phyloP scores from a whole-genome alignment of 2,888 invertebrate species.

The Drosophila setosimentum region DNA sequence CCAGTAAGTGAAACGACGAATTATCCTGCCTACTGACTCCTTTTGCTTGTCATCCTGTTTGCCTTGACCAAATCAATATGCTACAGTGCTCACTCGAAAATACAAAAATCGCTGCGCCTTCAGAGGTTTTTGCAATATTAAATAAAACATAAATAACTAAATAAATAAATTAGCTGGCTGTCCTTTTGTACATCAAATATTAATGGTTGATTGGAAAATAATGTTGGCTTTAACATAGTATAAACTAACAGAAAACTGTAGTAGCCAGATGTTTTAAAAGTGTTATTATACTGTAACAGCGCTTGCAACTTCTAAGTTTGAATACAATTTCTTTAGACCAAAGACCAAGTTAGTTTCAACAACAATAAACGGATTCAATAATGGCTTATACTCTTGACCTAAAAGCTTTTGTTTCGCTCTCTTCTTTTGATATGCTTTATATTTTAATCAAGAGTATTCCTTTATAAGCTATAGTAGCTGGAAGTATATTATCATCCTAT shows the following conservation, averaged over 20 bases:
- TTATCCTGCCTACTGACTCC: conserved; percentile 8
- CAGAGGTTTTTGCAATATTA: not conserved
- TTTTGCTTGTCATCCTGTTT: not conserved
- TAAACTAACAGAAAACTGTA: no score
- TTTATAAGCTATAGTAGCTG: not conserved
- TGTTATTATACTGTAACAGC: not conserved
- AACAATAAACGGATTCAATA: not conserved
- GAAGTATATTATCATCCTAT: not conserved
- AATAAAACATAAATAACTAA: no score
- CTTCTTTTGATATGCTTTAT: not conserved
- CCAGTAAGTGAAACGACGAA: conserved; percentile 21
- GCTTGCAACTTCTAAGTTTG: not conserved
- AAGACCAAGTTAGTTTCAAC: not conserved
- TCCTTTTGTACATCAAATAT: not conserved
- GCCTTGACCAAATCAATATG: conserved; percentile 36
- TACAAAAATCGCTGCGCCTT: not conserved
- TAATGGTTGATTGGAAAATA: not conserved
- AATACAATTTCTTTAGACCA: not conserved
- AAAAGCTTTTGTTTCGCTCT: not conserved
- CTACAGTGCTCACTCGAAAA: conserved; percentile 8
- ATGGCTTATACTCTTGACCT: not conserved
- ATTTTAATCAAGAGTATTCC: no score
- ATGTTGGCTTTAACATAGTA: no score
- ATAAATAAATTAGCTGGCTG: not conserved
- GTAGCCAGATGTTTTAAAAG: not conserved